Evolutionary conservation across 2,888 invertebrate genomes (phyloP), one percentile per base, ranked within the genome.

Genomic region (Meteorus colon): DNA sequence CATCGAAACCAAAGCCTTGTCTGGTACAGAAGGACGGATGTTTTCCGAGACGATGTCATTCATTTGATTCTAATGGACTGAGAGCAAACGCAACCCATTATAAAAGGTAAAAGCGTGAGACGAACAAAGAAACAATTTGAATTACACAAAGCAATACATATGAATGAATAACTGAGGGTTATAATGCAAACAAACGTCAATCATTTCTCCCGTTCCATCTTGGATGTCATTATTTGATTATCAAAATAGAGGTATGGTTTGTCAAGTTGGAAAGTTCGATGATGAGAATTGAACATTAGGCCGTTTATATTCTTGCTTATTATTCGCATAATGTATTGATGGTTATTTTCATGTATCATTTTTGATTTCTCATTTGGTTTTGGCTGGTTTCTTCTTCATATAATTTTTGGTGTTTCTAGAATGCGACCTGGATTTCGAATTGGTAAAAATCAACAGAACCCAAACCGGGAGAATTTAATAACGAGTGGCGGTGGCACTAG

Each of bases 1-100:
- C 91, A 85, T 91, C 91, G 86, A 93, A 92, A 90, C 93, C 92
- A 83, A 93, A 93, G 90, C 91, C 93, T 87, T 93, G 93, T 90
- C 91, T 93, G 89, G 93, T 92, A 82, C 92, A 92, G 88, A 91
- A 91, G 84, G 90, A 89, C 85, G 91, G 91, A 85, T 90, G 90
- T 86, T 88, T 89, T 88, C 91, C 91, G 86, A 89, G 90, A 83
- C 90, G 91, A 83, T 90, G 90, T 87, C 91, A 91, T 87, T 90
- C 91, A 84, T 90, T 90, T 85, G 89, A 90, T 87, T 89, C 91
- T 84, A 89, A 90, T 85, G 91, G 91, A 87, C 91, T 91, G 87
- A 89, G 86, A 81, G 78, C 85, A 81, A 87, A 84, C 81, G 80
- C 86, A 83, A 84, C 80, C 79, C 85, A 87, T 73, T 85, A 83